Conservation (phyloP, 2,888 invertebrate species). For the Noctua janthe region DNA sequence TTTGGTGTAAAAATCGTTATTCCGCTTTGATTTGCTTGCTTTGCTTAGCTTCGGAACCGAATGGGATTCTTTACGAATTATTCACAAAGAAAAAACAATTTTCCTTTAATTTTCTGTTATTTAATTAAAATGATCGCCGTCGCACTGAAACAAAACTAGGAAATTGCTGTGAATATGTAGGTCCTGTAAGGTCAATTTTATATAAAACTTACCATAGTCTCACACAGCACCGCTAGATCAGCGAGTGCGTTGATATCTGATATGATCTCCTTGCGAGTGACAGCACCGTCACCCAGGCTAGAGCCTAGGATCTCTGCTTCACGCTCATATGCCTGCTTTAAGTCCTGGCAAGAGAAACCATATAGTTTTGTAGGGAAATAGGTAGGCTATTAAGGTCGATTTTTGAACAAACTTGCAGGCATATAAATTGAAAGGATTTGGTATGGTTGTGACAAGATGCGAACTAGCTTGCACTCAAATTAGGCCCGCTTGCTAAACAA, state of each 20-base stretch:
- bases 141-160: not conserved
- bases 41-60: too few relatives aligned
- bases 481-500: not conserved
- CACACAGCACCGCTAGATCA: constrained; percentile 96
- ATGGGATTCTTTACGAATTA: too few relatives aligned
- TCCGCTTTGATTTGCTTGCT: too few relatives aligned
- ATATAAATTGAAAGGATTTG: not conserved
- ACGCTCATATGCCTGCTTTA: constrained; percentile 89
- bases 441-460: not conserved
- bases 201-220: constrained; percentile 93
- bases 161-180: not conserved
- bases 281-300: constrained; percentile 96
- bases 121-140: not conserved
- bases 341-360: constrained; percentile 73
- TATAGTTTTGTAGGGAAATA: not conserved
- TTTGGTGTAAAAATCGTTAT: too few relatives aligned
- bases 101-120: not conserved
- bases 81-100: not conserved
- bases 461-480: too few relatives aligned
- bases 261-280: constrained; percentile 95
- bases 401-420: not conserved
- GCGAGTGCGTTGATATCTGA: constrained; percentile 95
- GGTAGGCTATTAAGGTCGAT: not conserved
- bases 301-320: constrained; percentile 98
- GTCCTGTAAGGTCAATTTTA: too few relatives aligned